These are phyloP conservation scores for Mesocricetus auratus DNA, from an alignment of 2,113 vertebrate species.

Conservation along the genomic window DNA sequence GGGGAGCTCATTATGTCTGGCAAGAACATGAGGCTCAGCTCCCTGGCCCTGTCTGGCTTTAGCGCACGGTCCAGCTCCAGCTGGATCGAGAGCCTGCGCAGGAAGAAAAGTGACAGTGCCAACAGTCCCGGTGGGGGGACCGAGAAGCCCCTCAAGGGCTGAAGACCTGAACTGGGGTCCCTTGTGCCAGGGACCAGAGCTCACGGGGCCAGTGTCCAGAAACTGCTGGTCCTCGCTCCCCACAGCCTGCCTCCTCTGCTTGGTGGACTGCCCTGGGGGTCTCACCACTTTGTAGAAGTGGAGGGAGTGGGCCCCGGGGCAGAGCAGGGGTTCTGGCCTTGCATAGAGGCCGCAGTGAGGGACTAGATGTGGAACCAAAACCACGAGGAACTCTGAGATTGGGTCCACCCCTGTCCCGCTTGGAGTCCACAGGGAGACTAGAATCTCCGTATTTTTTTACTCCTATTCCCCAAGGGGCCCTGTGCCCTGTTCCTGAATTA, in stretches of 20 bases:
- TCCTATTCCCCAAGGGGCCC: conserved; percentile 60
- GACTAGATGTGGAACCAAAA: conserved; percentile 61
- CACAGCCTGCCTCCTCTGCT: background rate
- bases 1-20: conserved; percentile 97
- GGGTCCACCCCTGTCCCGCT: conserved; percentile 33
- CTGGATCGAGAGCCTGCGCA: conserved; percentile 95
- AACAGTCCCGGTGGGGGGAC: conserved; percentile 31
- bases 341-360: background rate
- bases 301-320: background rate
- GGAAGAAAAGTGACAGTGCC: conserved; percentile 87
- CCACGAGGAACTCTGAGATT: conserved; percentile 32
- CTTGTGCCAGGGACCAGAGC: background rate
- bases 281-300: background rate
- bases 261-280: background rate
- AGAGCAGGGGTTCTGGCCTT: background rate
- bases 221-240: background rate
- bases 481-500: conserved; percentile 58
- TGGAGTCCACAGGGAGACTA: background rate
- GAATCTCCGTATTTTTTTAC: conserved; percentile 55
- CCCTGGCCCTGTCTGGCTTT: conserved; percentile 91
- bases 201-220: fast-evolving
- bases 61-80: conserved; percentile 90
- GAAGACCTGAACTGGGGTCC: background rate
- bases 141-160: conserved; percentile 80
- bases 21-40: conserved; percentile 96